These are phyloP conservation scores for Alligator mississippiensis DNA, from an alignment of 2,113 vertebrate genomes.

Conservation along the genomic window DNA sequence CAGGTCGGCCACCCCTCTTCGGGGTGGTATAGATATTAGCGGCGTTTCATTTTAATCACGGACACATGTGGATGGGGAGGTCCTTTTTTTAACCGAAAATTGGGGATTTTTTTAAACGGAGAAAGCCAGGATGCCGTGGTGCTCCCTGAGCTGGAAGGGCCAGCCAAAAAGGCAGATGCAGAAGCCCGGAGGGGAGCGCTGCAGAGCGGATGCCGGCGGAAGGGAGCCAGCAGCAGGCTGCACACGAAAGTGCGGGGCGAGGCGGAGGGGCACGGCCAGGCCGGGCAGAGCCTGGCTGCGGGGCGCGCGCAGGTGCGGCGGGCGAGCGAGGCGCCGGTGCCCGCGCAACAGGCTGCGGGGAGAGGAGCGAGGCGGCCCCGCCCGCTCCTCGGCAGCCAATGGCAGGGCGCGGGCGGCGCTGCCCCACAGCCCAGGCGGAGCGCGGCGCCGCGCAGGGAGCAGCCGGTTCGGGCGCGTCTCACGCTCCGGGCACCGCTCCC, in stretches of 20 bases:
- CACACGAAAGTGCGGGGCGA: not conserved
- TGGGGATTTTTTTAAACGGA: too few species aligned
- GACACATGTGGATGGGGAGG: too few species aligned
- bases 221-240: fast-evolving
- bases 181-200: too few species aligned
- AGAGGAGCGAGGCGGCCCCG: conserved; percentile 8
- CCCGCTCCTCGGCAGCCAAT: conserved; percentile 38
- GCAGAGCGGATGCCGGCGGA: too few species aligned
- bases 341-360: not conserved
- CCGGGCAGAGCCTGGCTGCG: too few species aligned
- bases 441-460: not conserved
- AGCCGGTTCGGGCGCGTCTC: not conserved
- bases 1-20: too few species aligned
- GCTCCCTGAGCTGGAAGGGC: too few species aligned
- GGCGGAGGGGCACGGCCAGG: not conserved
- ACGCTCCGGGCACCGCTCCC: not conserved
- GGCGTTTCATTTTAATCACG: too few species aligned
- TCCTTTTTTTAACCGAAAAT: too few species aligned
- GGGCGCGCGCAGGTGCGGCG: not conserved
- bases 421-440: conserved; percentile 4
- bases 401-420: conserved; percentile 34
- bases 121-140: too few species aligned
- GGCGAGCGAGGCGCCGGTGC: not conserved
- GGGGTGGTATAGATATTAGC: too few species aligned
- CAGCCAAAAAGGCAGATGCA: too few species aligned